A percentile compares a stretch with the other conserved stretches of the same genome.
Conservation (phyloP, 2,888 invertebrate genomes). For the Euphydryas editha region DNA sequence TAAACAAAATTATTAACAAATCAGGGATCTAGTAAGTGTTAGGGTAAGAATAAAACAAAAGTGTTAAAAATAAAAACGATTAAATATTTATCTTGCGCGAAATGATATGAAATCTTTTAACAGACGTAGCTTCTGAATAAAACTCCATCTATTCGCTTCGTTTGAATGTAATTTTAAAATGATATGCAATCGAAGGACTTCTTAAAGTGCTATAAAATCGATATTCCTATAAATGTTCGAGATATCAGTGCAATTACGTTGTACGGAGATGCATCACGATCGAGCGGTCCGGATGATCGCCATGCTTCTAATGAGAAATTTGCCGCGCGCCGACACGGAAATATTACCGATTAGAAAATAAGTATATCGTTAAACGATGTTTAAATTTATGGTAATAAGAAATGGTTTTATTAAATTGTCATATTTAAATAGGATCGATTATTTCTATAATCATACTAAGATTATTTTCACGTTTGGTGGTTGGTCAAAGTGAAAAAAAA, state of each 20-base stretch:
- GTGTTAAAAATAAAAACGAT: no score
- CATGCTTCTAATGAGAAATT: slow-evolving; percentile 70
- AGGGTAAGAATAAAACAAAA: no score
- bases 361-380: slow-evolving; percentile 18
- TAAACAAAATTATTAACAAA: no score
- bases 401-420: neutral
- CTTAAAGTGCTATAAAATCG: slow-evolving; percentile 30
- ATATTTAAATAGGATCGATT: no score
- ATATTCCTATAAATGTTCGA: slow-evolving; percentile 33
- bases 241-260: slow-evolving; percentile 41
- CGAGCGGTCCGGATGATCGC: slow-evolving; percentile 52
- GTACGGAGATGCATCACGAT: slow-evolving; percentile 42
- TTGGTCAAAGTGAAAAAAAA: no score
- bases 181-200: neutral
- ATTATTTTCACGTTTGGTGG: no score
- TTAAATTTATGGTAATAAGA: slow-evolving; percentile 11
- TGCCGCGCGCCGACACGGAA: slow-evolving; percentile 68
- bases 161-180: neutral
- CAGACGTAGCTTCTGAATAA: no score
- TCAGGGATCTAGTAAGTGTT: no score
- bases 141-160: no score
- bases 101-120: no score
- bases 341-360: slow-evolving; percentile 51
- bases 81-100: no score
- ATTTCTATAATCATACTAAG: no score